Evolutionary conservation across 2,113 vertebrate species (phyloP), one percentile per base, ranked within the genome.

Genomic region (Fregetta grallaria): DNA sequence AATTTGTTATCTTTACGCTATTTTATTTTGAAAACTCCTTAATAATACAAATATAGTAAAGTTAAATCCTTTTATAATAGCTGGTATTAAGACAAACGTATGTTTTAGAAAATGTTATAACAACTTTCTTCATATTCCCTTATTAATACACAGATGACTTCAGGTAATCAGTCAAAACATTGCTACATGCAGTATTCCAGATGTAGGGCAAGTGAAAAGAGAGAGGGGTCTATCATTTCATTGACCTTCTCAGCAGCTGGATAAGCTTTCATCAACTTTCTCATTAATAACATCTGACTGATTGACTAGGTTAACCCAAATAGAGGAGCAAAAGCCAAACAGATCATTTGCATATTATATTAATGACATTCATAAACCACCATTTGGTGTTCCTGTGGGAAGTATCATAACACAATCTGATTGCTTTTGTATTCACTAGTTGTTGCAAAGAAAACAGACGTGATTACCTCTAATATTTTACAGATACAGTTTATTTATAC

Each of bases 301-400:
- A 97, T 83, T 83, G 97, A 96, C 92, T 96, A 91, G 93, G 95
- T 97, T 96, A 97, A 75, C 86, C 52, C 53, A 95, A 96, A 95
- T 17, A 52, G 36, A 95, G 55, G 32, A 67, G n/a, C 58, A 70
- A 86, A 87, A 85, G 75, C 61, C 95, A 96, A 95, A 80, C 7
- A 93, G 63, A 88, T 94, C 11, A 93, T 98, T 97, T 97, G 81
- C 97, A 96, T 97, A 88, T 95, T 87, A 92, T 95, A 96, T 95
- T 97, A 98, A 96, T 97, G 86, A 82, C 71, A 97, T 96, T 96
- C 85, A 92, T 95, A 92, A 90, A 87, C 36, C 42, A 95, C 73
- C 77, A 83, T 95, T 95, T 98, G 94, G 68, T 91, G 50, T 94
- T 97, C 96, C 96, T 93, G 30, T 38, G 93, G 92, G 95, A 97